phyloP scores from a whole-genome alignment of 1,140 invertebrate species.

The Diabrotica undecimpunctata region DNA sequence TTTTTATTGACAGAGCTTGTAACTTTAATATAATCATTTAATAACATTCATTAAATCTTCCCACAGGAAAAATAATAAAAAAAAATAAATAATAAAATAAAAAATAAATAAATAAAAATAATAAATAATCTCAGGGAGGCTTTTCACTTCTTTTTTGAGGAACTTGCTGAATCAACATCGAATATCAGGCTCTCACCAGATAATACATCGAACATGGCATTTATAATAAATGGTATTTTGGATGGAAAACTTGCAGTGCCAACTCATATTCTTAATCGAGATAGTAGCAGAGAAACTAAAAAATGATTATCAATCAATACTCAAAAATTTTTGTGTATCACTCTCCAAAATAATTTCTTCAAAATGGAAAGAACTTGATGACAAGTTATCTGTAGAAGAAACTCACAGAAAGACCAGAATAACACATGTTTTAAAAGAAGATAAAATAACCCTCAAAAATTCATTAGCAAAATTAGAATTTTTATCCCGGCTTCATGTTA shows the following conservation, averaged over 20 bases:
- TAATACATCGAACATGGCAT: constrained; percentile 16
- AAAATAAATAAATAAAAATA: too few relatives aligned
- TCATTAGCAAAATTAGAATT: constrained; percentile 17
- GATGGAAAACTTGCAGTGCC: constrained; percentile 20
- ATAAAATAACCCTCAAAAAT: constrained; percentile 1
- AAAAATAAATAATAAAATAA: too few relatives aligned
- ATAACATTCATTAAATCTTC: constrained; percentile 19
- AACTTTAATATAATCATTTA: constrained; percentile 22
- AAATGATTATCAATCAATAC: constrained; percentile 24
- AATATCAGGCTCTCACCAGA: not conserved
- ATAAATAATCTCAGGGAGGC: constrained; percentile 24
- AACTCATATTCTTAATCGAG: constrained; percentile 23
- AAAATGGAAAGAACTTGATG: constrained; percentile 18
- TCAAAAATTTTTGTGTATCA: constrained; percentile 15
- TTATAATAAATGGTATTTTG: constrained; percentile 22
- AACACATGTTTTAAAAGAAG: constrained; percentile 7
- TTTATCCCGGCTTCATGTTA: constrained; percentile 22
- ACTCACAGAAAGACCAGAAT: constrained; percentile 14
- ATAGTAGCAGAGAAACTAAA: constrained; percentile 27
- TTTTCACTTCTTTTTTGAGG: constrained; percentile 30
- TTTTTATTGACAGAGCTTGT: constrained; percentile 1
- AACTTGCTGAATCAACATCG: constrained; percentile 15
- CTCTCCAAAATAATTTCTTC: constrained; percentile 8
- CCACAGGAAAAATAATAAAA: constrained; percentile 20
- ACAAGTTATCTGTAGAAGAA: constrained; percentile 2